Evolutionary conservation across 2,797 vertebrate genomes (phyloP).

Genomic region (Hydrocynus forskahlii): DNA sequence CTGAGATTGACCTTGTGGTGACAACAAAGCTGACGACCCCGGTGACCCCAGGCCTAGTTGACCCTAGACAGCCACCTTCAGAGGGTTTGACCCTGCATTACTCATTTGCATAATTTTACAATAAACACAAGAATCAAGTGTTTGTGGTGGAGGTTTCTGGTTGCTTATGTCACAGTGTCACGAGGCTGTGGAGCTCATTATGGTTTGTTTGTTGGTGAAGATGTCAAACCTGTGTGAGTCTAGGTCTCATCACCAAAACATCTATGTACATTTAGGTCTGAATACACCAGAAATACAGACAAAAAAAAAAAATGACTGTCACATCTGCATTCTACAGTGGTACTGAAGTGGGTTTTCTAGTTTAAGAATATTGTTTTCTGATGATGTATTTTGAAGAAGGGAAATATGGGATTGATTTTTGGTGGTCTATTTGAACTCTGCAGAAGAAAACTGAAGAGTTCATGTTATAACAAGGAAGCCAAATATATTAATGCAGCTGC

Average conservation of each 20-base stretch:
- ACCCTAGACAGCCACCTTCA: slow-evolving; percentile 47
- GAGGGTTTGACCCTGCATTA: background rate
- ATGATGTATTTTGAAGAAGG: too few relatives aligned
- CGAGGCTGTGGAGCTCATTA: background rate
- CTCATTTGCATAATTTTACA: slow-evolving; percentile 6
- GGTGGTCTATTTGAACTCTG: too few relatives aligned
- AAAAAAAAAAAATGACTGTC: background rate
- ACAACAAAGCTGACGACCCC: slow-evolving; percentile 71
- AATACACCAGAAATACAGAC: background rate
- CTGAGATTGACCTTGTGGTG: slow-evolving; percentile 68
- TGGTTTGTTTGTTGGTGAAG: slow-evolving; percentile 44
- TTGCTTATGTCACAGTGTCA: background rate
- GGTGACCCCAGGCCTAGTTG: slow-evolving; percentile 69
- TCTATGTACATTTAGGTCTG: background rate
- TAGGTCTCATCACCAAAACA: background rate
- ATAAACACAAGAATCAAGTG: slow-evolving; percentile 1
- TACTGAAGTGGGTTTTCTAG: too few relatives aligned
- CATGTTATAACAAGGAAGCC: too few relatives aligned
- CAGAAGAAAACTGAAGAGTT: too few relatives aligned
- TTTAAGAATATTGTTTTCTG: too few relatives aligned
- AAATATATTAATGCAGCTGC: too few relatives aligned
- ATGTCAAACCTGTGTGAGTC: background rate
- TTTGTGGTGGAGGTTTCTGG: background rate
- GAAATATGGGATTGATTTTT: too few relatives aligned
- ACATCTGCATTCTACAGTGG: too few relatives aligned